Conservation (phyloP, 2,113 vertebrate genomes). For the Phrynocephalus versicolor region DNA sequence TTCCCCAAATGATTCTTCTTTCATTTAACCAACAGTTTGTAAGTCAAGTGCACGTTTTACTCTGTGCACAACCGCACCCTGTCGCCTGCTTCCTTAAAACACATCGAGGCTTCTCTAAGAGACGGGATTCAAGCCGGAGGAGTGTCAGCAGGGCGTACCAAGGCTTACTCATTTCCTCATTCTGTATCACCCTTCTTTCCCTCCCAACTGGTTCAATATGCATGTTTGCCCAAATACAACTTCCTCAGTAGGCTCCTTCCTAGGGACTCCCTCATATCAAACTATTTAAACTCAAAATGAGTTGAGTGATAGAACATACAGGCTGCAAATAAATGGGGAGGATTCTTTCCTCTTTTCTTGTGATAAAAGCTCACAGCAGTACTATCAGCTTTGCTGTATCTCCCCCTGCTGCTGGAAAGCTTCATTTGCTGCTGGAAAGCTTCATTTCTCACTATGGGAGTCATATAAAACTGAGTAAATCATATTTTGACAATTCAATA, state of each 20-base stretch:
- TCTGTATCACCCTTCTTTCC: neutral
- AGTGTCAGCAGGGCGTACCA: neutral
- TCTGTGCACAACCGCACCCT: neutral
- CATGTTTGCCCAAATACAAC: neutral
- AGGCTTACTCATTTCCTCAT: neutral
- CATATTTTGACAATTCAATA: neutral
- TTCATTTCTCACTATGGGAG: neutral
- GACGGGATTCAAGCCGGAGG: neutral
- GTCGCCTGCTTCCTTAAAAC: neutral
- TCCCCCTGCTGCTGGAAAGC: constrained; percentile 59
- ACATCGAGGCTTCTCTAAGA: neutral
- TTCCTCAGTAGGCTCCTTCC: neutral
- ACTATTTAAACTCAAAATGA: neutral
- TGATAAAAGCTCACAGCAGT: neutral
- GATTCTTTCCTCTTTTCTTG: neutral
- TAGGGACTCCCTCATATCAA: rapidly evolving
- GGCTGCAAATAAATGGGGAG: neutral
- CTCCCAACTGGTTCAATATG: neutral
- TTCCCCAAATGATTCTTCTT: neutral
- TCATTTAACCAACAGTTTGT: neutral
- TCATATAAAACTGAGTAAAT: neutral
- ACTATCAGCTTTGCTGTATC: constrained; percentile 43
- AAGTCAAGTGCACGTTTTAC: no score
- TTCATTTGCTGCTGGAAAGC: constrained; percentile 14
- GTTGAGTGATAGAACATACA: neutral